Evolutionary conservation across 2,797 vertebrate genomes (phyloP), one percentile per base, ranked within the genome.

Genomic region (Pelochelys cantorii): DNA sequence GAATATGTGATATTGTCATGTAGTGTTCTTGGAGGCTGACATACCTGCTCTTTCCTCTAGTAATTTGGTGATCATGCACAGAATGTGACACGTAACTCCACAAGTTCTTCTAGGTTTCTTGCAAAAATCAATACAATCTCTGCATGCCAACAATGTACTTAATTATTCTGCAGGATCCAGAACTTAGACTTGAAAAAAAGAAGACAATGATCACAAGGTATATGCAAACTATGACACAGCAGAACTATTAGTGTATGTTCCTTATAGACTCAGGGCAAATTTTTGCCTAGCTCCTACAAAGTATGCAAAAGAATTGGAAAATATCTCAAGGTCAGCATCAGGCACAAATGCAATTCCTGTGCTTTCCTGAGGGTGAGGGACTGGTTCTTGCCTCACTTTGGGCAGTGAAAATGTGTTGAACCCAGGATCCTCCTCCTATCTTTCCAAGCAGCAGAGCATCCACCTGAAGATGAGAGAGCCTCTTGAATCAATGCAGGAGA

Each of bases 361-460:
- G 42, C 42, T 48, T 48, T 48, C 42, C 42, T 48, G 42, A 15
- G 37, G 11, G 7, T 12, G 8, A 68, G 65, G 55, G 29, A n/a
- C 31, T 37, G 29, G 18, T 74, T n/a, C 25, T 53, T 11, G 37
- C 59, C 27, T 74, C 65, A 78, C 22, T 89, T 83, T 59, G 7
- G 77, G 15, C 7, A 68, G 18, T 25, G 25, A 65, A 4, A 62
- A 8, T 18, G 14, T 4, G 75, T 20, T 52, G 54, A 74, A 65
- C 71, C 0, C 79, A 55, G 59, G 13, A 1, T 29, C 1, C 9
- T 80, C 25, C 12, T 22, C 60, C 74, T 48, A 84, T 1, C 13
- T 12, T 18, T 71, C 14, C 17, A 14, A 34, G 18, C 53, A 84
- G 23, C 1, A 0, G 0, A 62, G 9, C 3, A 57, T 31, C 62